Evolutionary conservation across 1,140 invertebrate genomes (phyloP).

Genomic region (Pseudomyrmex dendroicus): DNA sequence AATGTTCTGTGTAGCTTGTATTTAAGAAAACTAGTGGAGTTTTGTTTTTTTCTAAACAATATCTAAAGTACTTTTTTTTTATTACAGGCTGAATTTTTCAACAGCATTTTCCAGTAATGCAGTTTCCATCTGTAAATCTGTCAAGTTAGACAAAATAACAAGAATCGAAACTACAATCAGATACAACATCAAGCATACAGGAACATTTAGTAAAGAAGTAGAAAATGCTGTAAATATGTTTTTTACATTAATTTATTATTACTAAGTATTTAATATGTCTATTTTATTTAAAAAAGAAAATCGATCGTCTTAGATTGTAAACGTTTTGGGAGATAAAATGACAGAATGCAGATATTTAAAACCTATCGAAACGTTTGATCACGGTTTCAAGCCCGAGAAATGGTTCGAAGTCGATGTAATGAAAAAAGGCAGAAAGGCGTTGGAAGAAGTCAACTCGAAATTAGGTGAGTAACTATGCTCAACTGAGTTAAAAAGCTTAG

Average conservation of each 20-base stretch:
- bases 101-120: constrained; percentile 98
- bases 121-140: constrained; percentile 95
- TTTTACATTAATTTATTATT: constrained; percentile 13
- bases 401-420: constrained; percentile 95
- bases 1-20: too few species aligned
- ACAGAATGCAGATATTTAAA: constrained; percentile 92
- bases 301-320: constrained; percentile 83
- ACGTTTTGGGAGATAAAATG: constrained; percentile 92
- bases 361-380: constrained; percentile 89
- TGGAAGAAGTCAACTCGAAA: constrained; percentile 93
- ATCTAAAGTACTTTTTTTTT: constrained; percentile 20
- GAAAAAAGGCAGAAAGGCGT: constrained; percentile 90
- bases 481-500: neutral
- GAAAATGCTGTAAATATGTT: constrained; percentile 82
- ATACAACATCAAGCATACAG: constrained; percentile 89
- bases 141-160: constrained; percentile 90
- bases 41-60: too few species aligned
- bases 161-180: constrained; percentile 93
- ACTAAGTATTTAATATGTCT: neutral
- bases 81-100: constrained; percentile 94
- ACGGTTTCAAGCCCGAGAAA: constrained; percentile 89
- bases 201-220: constrained; percentile 75
- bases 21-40: too few species aligned
- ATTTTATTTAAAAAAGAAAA: neutral
- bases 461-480: constrained; percentile 87